Conservation (phyloP, 2,888 invertebrate genomes). For the Helobdella robusta region DNA sequence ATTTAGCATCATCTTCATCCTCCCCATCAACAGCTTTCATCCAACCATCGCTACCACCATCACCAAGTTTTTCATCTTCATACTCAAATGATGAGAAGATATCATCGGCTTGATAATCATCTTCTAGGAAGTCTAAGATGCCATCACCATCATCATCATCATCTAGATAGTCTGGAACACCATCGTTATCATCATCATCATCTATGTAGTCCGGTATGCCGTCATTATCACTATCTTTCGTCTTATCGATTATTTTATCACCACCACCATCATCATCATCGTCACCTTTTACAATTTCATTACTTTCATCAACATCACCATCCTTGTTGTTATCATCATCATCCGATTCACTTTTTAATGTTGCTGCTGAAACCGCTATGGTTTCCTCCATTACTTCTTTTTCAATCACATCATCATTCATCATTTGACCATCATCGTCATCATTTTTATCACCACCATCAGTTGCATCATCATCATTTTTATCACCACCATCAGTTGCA, state of each 20-base stretch:
- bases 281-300: background rate
- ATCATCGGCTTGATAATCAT: background rate
- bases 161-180: constrained; percentile 38
- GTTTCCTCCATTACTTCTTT: constrained; percentile 1
- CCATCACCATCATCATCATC: constrained; percentile 31
- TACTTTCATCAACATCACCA: background rate
- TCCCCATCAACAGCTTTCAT: too few relatives aligned
- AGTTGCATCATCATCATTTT: too few relatives aligned
- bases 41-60: background rate
- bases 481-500: constrained; percentile 24
- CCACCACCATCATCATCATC: too few relatives aligned
- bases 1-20: background rate
- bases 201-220: constrained; percentile 38
- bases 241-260: background rate
- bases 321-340: constrained; percentile 34
- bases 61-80: background rate
- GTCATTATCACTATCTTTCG: constrained; percentile 35
- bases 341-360: constrained; percentile 31
- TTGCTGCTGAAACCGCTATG: background rate
- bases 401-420: background rate
- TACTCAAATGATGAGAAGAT: background rate
- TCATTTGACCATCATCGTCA: background rate
- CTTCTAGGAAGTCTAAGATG: constrained; percentile 32
- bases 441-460: constrained; percentile 12
- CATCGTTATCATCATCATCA: constrained; percentile 37